Evolutionary conservation across 2,888 invertebrate species (phyloP).

Genomic region (Epistrophe eligans): DNA sequence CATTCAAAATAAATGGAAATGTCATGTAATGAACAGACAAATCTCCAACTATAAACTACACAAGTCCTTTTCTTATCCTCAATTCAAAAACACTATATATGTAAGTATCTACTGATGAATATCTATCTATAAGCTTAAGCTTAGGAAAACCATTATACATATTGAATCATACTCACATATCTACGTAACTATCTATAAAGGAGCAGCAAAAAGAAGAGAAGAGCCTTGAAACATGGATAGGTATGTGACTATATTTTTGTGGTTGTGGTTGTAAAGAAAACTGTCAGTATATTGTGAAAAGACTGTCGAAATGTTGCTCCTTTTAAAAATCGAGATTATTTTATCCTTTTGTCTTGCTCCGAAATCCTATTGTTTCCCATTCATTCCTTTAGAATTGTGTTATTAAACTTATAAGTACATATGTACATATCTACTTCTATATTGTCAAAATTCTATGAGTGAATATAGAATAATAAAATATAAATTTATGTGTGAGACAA

Average conservation of each 20-base stretch:
- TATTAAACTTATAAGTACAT: slow-evolving; percentile 1
- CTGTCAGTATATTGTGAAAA: slow-evolving; percentile 57
- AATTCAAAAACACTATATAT: slow-evolving; percentile 30
- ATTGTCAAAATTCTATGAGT: slow-evolving; percentile 33
- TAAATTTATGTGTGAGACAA: slow-evolving; percentile 51
- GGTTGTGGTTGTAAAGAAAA: slow-evolving; percentile 59
- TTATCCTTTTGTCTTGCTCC: slow-evolving; percentile 56
- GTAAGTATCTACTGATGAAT: too few species aligned
- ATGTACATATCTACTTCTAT: neutral
- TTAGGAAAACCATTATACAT: slow-evolving; percentile 13
- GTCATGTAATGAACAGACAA: slow-evolving; percentile 67
- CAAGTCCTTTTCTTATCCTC: slow-evolving; percentile 48
- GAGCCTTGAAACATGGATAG: slow-evolving; percentile 29
- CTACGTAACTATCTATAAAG: neutral
- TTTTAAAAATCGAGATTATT: slow-evolving; percentile 33
- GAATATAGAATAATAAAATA: slow-evolving; percentile 35
- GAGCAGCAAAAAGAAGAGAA: neutral
- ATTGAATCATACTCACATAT: neutral
- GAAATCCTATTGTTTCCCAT: neutral
- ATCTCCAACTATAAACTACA: slow-evolving; percentile 63
- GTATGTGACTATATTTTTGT: slow-evolving; percentile 9
- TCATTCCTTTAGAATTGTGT: slow-evolving; percentile 21
- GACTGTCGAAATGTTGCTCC: slow-evolving; percentile 51
- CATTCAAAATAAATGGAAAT: slow-evolving; percentile 60
- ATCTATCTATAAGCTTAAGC: neutral